Base-by-base conservation (phyloP, 1,140 invertebrate species). In the Ectropis grisescens region DNA sequence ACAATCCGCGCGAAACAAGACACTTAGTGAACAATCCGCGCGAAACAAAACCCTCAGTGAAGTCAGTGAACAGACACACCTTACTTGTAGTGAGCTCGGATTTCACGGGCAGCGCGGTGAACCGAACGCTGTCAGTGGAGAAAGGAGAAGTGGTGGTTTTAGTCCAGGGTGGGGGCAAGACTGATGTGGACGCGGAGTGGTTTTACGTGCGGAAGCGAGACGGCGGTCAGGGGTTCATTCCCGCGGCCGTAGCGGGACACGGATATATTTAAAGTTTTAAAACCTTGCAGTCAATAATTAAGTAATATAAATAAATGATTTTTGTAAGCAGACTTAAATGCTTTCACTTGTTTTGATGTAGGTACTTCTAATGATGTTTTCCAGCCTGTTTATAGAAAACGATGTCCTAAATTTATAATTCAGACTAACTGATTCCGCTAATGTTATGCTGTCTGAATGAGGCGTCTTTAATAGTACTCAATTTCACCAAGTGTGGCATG, bases 91-190 rank as follows among this genome's bases (percentile, higher is more conserved):
- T 92, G 25, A 85, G 84, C 22, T 84, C 82, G 54, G 87, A 92
- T 69, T 92, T 88, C 55, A 64, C 80, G 16, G 83, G 82, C 7
- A 82, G 70, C 35, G 76, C 66, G n/a, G 66, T 72, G 31, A 58
- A 86, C 51, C 87, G 91, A 44, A 87, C 87, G n/a, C 71, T 92
- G 13, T 83, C 83, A 16, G 90, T 93, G 7, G 62, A 72, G 23
- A 88, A 90, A 53, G 91, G 90, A 2, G 91, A 93, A 46, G 90
- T 92, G 5, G 90, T 93, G 1, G 85, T 85, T 15, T 61, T 93
- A 23, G 68, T 91, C 11, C 82, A 85, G 48, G 91, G 87, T 34
- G 62, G 68, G 8, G 75, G 75, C 13, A 83, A 85, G 43, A 38
- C 61, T 9, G 71, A 82, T 37, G 78, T 79, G 13, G 76, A 81